Conservation (phyloP, 2,113 vertebrate genomes). For the Nothoprocta perdicaria region DNA sequence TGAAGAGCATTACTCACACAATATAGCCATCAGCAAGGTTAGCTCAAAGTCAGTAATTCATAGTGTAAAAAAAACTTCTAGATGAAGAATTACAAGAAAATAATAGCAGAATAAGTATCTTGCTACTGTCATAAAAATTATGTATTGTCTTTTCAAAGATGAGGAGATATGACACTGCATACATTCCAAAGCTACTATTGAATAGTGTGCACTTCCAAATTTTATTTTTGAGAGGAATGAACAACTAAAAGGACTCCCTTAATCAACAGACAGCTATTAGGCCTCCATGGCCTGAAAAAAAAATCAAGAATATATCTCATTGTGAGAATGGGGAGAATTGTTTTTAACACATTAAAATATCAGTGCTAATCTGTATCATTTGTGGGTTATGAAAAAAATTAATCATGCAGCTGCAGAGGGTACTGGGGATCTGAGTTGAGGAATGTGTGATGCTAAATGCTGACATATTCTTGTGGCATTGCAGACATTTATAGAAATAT, state of each 20-base stretch:
- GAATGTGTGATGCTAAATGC: not conserved
- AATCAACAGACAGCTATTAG: not conserved
- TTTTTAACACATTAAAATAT: not conserved
- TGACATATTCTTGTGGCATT: not conserved
- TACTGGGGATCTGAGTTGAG: not conserved
- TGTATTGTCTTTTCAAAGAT: not conserved
- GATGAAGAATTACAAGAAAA: not conserved
- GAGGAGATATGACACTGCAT: not conserved
- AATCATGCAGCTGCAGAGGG: fast-evolving
- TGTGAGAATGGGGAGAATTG: not conserved
- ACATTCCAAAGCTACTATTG: not conserved
- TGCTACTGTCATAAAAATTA: not conserved
- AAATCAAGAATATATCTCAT: not conserved
- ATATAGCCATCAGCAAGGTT: not conserved
- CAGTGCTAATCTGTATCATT: not conserved
- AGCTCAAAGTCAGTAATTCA: not conserved
- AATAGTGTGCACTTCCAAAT: not conserved
- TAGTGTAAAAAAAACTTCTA: not conserved
- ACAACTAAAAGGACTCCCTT: not conserved
- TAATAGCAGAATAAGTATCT: not conserved
- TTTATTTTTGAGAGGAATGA: not conserved
- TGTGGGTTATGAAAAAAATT: not conserved
- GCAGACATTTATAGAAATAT: not conserved
- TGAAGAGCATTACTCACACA: not conserved
- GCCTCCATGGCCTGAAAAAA: not conserved